phyloP scores from a whole-genome alignment of 2,113 vertebrate genomes.

The Oryzias melastigma region DNA sequence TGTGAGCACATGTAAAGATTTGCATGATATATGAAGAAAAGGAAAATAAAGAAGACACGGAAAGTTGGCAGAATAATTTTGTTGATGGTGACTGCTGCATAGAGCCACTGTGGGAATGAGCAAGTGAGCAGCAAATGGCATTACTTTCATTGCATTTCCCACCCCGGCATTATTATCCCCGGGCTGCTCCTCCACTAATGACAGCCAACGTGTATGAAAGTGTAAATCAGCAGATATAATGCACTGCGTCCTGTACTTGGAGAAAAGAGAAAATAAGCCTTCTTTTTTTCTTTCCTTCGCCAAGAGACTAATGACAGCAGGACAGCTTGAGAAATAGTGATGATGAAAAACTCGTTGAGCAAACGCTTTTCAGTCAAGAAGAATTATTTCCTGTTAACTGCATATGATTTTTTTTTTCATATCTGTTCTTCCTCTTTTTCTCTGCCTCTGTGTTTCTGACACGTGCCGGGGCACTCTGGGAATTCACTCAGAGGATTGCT shows the following conservation, averaged over 20 bases:
- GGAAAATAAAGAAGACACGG: background rate
- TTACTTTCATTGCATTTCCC: slow-evolving; percentile 31
- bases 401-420: slow-evolving; percentile 13
- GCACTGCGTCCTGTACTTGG: slow-evolving; percentile 30
- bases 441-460: slow-evolving; percentile 30
- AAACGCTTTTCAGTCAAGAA: slow-evolving; percentile 54
- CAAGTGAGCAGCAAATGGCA: slow-evolving; percentile 27
- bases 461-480: slow-evolving; percentile 43
- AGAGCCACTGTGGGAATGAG: slow-evolving; percentile 15
- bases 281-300: slow-evolving; percentile 1
- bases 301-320: slow-evolving; percentile 59
- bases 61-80: slow-evolving; percentile 1
- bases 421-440: slow-evolving; percentile 8
- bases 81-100: slow-evolving; percentile 2
- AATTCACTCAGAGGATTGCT: slow-evolving; percentile 57
- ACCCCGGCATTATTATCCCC: slow-evolving; percentile 41
- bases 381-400: slow-evolving; percentile 57
- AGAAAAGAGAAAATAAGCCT: slow-evolving; percentile 47
- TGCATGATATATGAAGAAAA: background rate
- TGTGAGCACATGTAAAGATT: background rate
- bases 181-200: slow-evolving; percentile 28
- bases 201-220: slow-evolving; percentile 47
- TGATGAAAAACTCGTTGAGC: slow-evolving; percentile 43
- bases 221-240: slow-evolving; percentile 54
- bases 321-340: slow-evolving; percentile 54